Base-by-base conservation (phyloP, 2,113 vertebrate species). In the Spilogale gracilis region DNA sequence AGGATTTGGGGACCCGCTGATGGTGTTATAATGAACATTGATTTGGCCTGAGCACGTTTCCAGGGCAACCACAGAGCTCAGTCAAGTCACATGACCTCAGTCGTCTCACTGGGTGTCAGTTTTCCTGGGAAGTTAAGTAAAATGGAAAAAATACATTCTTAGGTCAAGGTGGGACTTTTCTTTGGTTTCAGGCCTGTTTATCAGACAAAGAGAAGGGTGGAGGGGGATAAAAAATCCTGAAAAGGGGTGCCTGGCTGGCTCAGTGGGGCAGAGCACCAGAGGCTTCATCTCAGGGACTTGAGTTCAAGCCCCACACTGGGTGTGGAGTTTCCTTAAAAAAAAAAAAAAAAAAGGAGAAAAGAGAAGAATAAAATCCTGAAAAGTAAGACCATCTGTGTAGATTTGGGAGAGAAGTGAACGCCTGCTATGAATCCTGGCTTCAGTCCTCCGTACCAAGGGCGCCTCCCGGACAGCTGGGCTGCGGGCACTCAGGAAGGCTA, bases 111-210 rank as follows among this genome's bases (percentile, higher is more conserved):
- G 14, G 91, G 81, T 95, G 86, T 95, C 9, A 92, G 91, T 67
- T 92, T 98, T 86, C 94, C 43, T 6, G 21, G 45, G 89, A 96
- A 95, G 83, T 78, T 90, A 97, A 97, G 43, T 86, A 88, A 98
- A 97, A 50, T 21, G 74, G 93, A 48, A 96, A 97, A 97, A 92
- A 38, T 78, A 86, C 92, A 88, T 50, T 48, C 21, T 61, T 84
- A 58, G 91, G 54, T 56, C 58, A 80, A 76, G 80, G 27, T 91
- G 60, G 67, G 96, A 96, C 91, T 98, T 96, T 91, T 89, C 92
- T 92, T 93, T 82, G 48, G 6, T 80, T 97, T 74, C 74, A 74
- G 61, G 14, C 10, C 10, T 6, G 1, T 20, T 93, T 93, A 30
- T 71, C 84, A 95, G 27, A 92, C 85, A 85, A 60, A 93, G 11